A percentile compares a stretch with the other conserved stretches of the same genome.
Evolutionary conservation across 1,140 invertebrate species (phyloP).

Genomic region (Caenorhabditis inopinata): DNA sequence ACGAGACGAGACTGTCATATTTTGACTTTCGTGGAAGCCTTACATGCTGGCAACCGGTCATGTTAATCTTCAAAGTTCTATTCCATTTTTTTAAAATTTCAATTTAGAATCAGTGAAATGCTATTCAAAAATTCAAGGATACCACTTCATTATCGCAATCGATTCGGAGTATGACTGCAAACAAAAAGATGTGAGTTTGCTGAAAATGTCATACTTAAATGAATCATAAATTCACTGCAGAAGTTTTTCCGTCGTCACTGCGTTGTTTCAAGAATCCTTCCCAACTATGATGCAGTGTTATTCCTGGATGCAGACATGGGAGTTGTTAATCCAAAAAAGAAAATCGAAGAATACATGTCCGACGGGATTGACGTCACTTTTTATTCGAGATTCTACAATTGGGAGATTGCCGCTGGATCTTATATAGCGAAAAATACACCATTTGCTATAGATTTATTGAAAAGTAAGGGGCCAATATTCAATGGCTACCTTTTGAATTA

Average conservation of each 20-base stretch:
- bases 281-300: slow-evolving; percentile 21
- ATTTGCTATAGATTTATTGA: slow-evolving; percentile 27
- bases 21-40: no score
- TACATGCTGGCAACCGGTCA: no score
- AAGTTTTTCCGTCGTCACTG: slow-evolving; percentile 44
- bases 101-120: slow-evolving; percentile 28
- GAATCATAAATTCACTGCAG: background rate
- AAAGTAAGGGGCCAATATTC: no score
- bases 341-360: slow-evolving; percentile 47
- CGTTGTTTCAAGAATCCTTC: slow-evolving; percentile 35
- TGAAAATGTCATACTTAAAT: background rate
- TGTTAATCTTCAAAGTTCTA: no score
- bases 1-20: no score
- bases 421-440: slow-evolving; percentile 44
- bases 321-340: slow-evolving; percentile 45
- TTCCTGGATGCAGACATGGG: slow-evolving; percentile 46
- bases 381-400: slow-evolving; percentile 44
- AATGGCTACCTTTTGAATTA: no score
- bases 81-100: background rate
- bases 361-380: slow-evolving; percentile 34
- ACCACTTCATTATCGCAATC: background rate
- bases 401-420: slow-evolving; percentile 42
- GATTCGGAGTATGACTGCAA: slow-evolving; percentile 15
- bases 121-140: slow-evolving; percentile 27
- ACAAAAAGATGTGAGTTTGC: slow-evolving; percentile 8